Conservation (phyloP, 2,797 vertebrate species). For the Aphelocoma californica region DNA sequence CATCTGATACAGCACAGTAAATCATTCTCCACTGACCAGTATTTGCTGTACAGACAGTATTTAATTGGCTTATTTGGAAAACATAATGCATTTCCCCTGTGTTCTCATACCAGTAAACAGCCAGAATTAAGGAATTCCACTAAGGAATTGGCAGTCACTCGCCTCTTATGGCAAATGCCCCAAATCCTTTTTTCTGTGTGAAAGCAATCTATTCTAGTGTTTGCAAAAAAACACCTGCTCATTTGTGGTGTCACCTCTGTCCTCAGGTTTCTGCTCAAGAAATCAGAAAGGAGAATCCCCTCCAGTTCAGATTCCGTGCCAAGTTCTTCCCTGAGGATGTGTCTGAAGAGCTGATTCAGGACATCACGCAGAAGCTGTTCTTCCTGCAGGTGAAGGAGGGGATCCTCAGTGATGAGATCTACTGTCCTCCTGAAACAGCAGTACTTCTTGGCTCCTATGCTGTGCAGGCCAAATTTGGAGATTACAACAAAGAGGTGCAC, state of each 20-base stretch:
- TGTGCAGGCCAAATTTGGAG: constrained; percentile 93
- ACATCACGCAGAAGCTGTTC: constrained; percentile 97
- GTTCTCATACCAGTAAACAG: not conserved
- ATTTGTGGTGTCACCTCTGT: not conserved
- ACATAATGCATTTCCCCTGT: not conserved
- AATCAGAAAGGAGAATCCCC: constrained; percentile 90
- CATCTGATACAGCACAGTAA: not conserved
- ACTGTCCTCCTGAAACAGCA: constrained; percentile 95
- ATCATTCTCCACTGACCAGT: not conserved
- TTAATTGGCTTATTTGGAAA: not conserved
- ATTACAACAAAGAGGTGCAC: constrained; percentile 88
- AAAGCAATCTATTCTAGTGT: not conserved
- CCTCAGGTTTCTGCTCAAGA: constrained; percentile 91
- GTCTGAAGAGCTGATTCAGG: constrained; percentile 94
- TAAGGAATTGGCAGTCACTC: not conserved
- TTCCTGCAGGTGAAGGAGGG: constrained; percentile 95
- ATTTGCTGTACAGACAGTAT: not conserved
- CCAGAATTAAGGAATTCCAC: not conserved
- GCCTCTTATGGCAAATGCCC: not conserved
- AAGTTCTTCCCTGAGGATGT: constrained; percentile 98
- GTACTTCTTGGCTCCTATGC: constrained; percentile 96
- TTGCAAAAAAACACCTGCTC: not conserved
- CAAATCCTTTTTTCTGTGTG: not conserved
- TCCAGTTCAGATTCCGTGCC: constrained; percentile 93
- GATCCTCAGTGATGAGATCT: constrained; percentile 92